These are phyloP conservation scores for Corydoras maculifer DNA, from an alignment of 2,113 vertebrate genomes.

Conservation along the genomic window DNA sequence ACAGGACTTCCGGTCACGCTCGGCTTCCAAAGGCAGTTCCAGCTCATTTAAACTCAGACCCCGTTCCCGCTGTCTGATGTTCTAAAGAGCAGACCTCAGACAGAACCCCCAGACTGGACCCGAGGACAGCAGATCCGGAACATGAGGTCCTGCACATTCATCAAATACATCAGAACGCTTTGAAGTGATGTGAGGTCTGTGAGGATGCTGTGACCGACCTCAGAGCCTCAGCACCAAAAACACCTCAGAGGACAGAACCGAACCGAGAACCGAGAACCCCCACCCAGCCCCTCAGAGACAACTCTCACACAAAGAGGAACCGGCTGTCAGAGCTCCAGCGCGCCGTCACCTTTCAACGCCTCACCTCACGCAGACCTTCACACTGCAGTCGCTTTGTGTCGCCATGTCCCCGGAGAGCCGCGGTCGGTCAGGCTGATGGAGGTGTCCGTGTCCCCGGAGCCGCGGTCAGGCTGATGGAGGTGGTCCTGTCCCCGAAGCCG, in stretches of 20 bases:
- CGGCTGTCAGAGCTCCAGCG: conserved; percentile 25
- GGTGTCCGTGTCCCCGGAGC: no score
- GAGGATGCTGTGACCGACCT: no score
- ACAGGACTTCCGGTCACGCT: conserved; percentile 37
- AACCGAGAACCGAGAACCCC: no score
- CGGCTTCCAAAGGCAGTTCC: conserved; percentile 42
- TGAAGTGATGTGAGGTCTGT: no score
- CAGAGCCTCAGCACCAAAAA: no score
- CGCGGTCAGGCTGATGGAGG: no score
- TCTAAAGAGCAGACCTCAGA: conserved; percentile 26
- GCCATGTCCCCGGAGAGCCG: conserved; percentile 54
- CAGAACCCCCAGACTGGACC: not conserved
- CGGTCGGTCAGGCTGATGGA: no score
- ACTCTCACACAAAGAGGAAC: conserved; percentile 16
- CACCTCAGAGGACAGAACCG: no score
- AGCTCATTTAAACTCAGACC: conserved; percentile 7
- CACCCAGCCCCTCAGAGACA: not conserved
- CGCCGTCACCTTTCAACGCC: conserved; percentile 36
- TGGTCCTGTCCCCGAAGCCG: no score
- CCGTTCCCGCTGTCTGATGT: not conserved
- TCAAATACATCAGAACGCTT: no score
- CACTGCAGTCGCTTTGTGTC: conserved; percentile 64
- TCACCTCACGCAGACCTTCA: conserved; percentile 74
- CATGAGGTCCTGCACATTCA: no score
- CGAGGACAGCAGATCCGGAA: no score